Evolutionary conservation across 92 coral and sea anemone genomes (phyloP), one percentile per base, ranked within the genome.

Genomic region (Actinostola sp.): DNA sequence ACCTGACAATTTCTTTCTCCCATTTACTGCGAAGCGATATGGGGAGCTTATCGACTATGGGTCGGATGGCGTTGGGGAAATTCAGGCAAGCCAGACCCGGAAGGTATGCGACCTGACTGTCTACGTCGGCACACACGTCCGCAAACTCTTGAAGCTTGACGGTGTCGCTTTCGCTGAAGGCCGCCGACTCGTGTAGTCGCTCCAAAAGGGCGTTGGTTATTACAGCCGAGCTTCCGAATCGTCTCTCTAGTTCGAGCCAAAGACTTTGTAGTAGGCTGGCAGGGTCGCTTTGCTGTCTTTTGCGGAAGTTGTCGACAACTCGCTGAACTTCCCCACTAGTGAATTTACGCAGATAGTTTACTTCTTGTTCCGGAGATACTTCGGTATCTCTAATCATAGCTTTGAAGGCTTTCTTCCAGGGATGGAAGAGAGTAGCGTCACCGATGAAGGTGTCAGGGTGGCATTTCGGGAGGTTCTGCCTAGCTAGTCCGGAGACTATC

Each of bases 341-440:
- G n/a, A n/a, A n/a, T n/a, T n/a, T n/a, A n/a, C n/a, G n/a, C n/a
- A n/a, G n/a, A n/a, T n/a, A 88, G 55, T 79, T 70, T 13, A 76
- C 50, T 59, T 89, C 87, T 17, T 89, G 82, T 30, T 39, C n/a
- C 25, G 93, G 75, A 27, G 65, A 58, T 26, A 88, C 77, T 28
- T 54, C 58, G 45, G 87, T 76, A 38, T 88, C 89, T 17, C 50
- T 61, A 12, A 83, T 30, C 92, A 82, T 77, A 17, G 83, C 79
- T 63, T 79, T 73, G 36, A 88, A 88, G 12, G 92, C 83, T 19
- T 26, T 70, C 28, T 83, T 88, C 89, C 92, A 83, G 7, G 89
- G 92, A 19, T 88, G 93, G 71, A 88, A 88, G 24, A 79, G 62
- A 1, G 83, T 80, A 33, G 83, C 75, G 42, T 77, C 83, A 25